Percentiles rank a stretch among this genome's conserved stretches.
phyloP scores from a whole-genome alignment of 2,888 invertebrate species.

The Shargacucullia verbasci region DNA sequence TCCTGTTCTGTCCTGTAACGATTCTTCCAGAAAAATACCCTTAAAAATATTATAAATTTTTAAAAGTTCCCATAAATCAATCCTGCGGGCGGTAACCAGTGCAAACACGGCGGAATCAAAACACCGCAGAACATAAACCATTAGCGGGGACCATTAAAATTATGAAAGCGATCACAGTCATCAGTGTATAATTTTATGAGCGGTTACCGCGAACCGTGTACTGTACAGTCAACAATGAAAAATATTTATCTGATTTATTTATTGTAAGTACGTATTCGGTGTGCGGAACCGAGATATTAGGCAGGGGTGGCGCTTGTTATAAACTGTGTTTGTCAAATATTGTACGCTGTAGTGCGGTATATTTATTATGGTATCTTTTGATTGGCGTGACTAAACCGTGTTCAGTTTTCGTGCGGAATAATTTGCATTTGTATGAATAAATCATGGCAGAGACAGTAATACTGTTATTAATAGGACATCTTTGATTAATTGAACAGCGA shows the following conservation, averaged over 20 bases:
- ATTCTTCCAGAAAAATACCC: slow-evolving; percentile 1
- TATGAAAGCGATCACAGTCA: slow-evolving; percentile 54
- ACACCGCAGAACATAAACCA: slow-evolving; percentile 58
- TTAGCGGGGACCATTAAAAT: slow-evolving; percentile 57
- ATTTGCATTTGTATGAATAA: no score
- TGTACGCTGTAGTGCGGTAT: no score
- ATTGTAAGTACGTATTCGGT: slow-evolving; percentile 64
- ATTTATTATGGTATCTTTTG: no score
- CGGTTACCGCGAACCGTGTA: slow-evolving; percentile 62
- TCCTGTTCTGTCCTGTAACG: no score
- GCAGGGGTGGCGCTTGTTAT: slow-evolving; percentile 30
- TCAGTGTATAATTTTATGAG: slow-evolving; percentile 63
- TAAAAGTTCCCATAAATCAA: slow-evolving; percentile 48
- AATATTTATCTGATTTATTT: slow-evolving; percentile 78
- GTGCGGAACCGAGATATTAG: slow-evolving; percentile 44
- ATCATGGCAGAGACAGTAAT: no score
- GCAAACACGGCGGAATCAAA: slow-evolving; percentile 44
- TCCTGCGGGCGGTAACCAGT: slow-evolving; percentile 15
- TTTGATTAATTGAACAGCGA: no score
- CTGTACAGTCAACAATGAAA: slow-evolving; percentile 70
- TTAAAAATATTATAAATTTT: slow-evolving; percentile 34
- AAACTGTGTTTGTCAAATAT: neutral
- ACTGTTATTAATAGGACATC: no score
- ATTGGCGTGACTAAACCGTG: no score
- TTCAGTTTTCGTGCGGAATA: no score